Evolutionary conservation across 2,888 invertebrate genomes (phyloP).

Genomic region (Epistrophe grossulariae): DNA sequence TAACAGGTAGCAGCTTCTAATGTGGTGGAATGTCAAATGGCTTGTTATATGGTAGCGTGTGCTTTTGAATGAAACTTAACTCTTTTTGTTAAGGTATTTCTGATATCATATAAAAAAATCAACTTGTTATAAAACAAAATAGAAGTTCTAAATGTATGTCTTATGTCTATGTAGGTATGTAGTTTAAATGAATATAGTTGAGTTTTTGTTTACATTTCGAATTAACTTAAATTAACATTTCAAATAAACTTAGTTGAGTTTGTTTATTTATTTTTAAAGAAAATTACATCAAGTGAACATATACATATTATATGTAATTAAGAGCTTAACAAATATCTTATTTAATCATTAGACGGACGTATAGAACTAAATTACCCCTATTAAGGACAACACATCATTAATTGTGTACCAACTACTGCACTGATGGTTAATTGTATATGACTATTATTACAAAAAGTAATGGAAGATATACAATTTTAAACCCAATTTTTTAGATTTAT

Average conservation of each 20-base stretch:
- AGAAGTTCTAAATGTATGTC: not conserved
- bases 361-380: too few species aligned
- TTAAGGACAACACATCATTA: too few species aligned
- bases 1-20: constrained; percentile 61
- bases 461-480: too few species aligned
- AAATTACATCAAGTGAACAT: not conserved
- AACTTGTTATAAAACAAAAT: not conserved
- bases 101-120: constrained; percentile 1
- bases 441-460: too few species aligned
- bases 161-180: too few species aligned
- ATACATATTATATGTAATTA: not conserved
- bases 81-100: not conserved
- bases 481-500: too few species aligned
- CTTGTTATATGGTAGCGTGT: constrained; percentile 3
- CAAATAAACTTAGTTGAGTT: not conserved
- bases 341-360: too few species aligned
- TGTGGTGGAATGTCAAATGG: not conserved
- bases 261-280: not conserved
- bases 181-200: not conserved
- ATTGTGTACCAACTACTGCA: too few species aligned
- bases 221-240: too few species aligned
- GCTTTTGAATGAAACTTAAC: not conserved
- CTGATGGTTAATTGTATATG: too few species aligned
- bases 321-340: too few species aligned
- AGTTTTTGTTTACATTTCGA: not conserved